A percentile compares a stretch with the other conserved stretches of the same genome.
Conservation (phyloP, 1,140 invertebrate genomes). For the Caenorhabditis latens region DNA sequence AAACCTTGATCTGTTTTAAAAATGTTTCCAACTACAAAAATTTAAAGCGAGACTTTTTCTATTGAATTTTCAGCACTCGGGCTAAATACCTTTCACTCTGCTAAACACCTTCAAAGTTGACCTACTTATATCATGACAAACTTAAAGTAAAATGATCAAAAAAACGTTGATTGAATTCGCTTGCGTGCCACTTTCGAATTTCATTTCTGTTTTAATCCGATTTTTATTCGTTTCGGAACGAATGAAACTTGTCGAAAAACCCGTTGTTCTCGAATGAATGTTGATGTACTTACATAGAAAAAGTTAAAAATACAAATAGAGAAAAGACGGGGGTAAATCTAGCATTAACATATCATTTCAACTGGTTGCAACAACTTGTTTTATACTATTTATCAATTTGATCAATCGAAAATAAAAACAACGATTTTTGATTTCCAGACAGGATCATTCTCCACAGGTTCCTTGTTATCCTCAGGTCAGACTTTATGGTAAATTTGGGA, state of each 20-base stretch:
- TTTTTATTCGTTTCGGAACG: conserved; percentile 8
- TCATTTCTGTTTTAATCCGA: conserved; percentile 38
- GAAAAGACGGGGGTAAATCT: not conserved
- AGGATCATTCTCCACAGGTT: not conserved
- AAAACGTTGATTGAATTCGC: not conserved
- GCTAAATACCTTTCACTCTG: too few species aligned
- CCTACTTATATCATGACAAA: too few species aligned
- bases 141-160: not conserved
- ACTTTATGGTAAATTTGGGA: conserved; percentile 7
- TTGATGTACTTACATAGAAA: conserved; percentile 26
- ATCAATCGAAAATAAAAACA: not conserved
- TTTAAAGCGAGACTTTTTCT: too few species aligned
- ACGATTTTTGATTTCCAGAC: conserved; percentile 29
- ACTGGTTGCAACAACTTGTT: conserved; percentile 19
- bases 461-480: not conserved
- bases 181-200: conserved; percentile 20
- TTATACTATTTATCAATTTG: not conserved
- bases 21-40: too few species aligned
- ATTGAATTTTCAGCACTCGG: too few species aligned
- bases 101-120: too few species aligned
- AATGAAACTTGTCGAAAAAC: conserved; percentile 1
- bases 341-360: not conserved
- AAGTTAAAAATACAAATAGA: not conserved
- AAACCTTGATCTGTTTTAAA: too few species aligned
- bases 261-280: not conserved